Evolutionary conservation across 1,140 invertebrate genomes (phyloP), one percentile per base, ranked within the genome.

Genomic region (Akabosia matsudoensis): DNA sequence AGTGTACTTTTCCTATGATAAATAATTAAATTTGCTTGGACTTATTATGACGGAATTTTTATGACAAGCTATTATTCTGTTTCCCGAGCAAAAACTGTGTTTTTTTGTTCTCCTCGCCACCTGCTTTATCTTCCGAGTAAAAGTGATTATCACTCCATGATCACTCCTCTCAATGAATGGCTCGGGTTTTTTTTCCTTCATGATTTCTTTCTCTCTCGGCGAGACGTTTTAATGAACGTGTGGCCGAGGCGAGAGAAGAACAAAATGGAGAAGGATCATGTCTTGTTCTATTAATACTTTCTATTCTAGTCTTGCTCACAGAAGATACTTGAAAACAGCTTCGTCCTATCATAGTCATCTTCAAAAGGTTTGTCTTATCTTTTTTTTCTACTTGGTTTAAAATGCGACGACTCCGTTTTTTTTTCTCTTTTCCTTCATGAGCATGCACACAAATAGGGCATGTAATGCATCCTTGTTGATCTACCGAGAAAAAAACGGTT

Each of bases 261-360:
- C n/a, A n/a, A n/a, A n/a, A n/a, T n/a, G n/a, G 28, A 16, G 61
- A 22, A 67, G 61, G 61, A 67, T 67, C 7, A 67, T 30, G 61
- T 67, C 61, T 67, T 16, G 61, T 67, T 67, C 61, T 67, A 67
- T 67, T 67, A 67, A 67, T 67, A 67, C 61, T 67, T 67, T 67
- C 61, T 67, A 28, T 67, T 7, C 61, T 56, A 10, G 10, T 56
- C 54, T 56, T 3, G 4, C 54, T 56, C 54, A n/a, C 18, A 45
- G 37, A 45, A 10, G 18, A 45, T 45, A 45, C 37, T 7, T 10
- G 7, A 45, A 45, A 45, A 45, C 37, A 18, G 37, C 37, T 45
- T 45, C 37, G 18, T 10, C 37, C 7, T 45, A 45, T 45, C 37
- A 45, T 45, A 7, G 18, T 45, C 37, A 45, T 45, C 37, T 45